Conservation (phyloP, 2,888 invertebrate species). For the Camponotus fellah region DNA sequence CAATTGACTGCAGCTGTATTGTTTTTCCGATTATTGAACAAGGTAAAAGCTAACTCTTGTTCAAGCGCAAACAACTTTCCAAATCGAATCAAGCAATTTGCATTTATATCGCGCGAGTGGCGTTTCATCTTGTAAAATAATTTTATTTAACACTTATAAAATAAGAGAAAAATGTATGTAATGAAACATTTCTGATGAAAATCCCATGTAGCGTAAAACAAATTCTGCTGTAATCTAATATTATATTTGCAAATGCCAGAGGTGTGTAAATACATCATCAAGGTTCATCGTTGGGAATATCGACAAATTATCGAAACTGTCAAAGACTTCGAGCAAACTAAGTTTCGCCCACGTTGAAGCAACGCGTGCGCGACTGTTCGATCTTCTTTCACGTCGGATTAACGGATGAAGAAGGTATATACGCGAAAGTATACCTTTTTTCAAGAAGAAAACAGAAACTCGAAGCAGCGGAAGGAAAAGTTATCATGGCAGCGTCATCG, state of each 20-base stretch:
- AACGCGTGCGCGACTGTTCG: neutral
- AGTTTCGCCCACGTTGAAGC: neutral
- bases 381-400: constrained; percentile 12
- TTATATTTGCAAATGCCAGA: neutral
- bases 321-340: neutral
- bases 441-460: neutral
- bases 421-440: no score
- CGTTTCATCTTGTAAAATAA: neutral
- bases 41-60: neutral
- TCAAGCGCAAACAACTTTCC: neutral
- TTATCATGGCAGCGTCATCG: neutral
- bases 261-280: neutral
- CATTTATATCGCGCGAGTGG: neutral
- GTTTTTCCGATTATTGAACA: neutral
- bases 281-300: neutral
- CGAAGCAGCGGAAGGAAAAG: neutral
- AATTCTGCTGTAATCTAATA: neutral
- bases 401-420: neutral
- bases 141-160: neutral
- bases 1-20: neutral
- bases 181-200: neutral
- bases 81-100: neutral
- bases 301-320: constrained; percentile 17
- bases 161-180: neutral
- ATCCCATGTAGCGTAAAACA: neutral